Evolutionary conservation across 2,888 invertebrate genomes (phyloP), one percentile per base, ranked within the genome.

Genomic region (Scaptomyza cyrtandrae): DNA sequence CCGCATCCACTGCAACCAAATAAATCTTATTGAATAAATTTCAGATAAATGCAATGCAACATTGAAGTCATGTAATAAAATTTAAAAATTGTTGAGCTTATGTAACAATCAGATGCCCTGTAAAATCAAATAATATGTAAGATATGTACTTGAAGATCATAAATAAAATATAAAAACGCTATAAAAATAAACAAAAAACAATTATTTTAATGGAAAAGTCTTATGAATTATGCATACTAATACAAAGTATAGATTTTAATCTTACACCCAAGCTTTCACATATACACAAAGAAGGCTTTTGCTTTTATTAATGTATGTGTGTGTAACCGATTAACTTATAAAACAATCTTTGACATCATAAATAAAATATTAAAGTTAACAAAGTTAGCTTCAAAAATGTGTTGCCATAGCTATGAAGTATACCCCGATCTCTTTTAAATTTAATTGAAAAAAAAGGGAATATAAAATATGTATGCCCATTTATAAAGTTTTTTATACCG

Each of bases 1-100:
- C 81, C 45, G 90, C 85, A 82, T 91, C 91, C 52, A 91, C 91
- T 91, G 80, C 14, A 75, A 79, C 10, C 10, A n/a, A 35, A 35
- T 19, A 24, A 6, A 61, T 54, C 6, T 49, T 57, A 56, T 58
- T 45, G 13, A 62, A 48, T 62, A 58, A 60, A 68, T 29, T 64
- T 62, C 45, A 66, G 63, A 13, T 60, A 56, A 43, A 55, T 50
- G 41, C 33, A 35, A 27, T 37, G n/a, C 16, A 54, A 60, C 19
- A 39, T 31, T 27, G 13, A 37, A 19, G 19, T 19, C 2, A 19
- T 19, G 19, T 33, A 33, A 27, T 9, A 35, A 10, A 11, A 6
- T 11, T 27, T 3, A 3, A 39, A 39, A 14, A 1, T 10, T 11
- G 13, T 16, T n/a, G 10, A n/a, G 10, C 16, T 13, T 16, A 10